These are phyloP conservation scores for Amaurobius ferox DNA, from an alignment of 2,888 invertebrate species.

Conservation along the genomic window DNA sequence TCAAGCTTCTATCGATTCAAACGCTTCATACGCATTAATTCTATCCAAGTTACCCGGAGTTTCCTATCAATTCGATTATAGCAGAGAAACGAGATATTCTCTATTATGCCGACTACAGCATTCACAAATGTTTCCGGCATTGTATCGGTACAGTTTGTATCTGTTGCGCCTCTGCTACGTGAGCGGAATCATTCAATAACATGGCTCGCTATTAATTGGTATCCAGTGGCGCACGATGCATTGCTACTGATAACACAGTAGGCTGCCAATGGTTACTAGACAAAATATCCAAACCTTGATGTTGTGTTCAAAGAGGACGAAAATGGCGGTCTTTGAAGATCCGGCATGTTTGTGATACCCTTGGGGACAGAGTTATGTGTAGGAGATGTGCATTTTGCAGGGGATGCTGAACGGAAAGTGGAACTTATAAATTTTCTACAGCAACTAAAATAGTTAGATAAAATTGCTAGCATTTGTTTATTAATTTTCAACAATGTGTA, in stretches of 20 bases:
- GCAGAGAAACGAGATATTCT: slow-evolving; percentile 9
- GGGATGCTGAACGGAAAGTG: too few relatives aligned
- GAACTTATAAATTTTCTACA: too few relatives aligned
- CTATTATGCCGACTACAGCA: slow-evolving; percentile 5
- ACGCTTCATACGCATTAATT: neutral
- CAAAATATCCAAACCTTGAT: neutral
- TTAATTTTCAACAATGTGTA: too few relatives aligned
- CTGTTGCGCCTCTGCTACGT: slow-evolving; percentile 26
- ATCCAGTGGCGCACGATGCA: slow-evolving; percentile 62
- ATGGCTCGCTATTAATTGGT: slow-evolving; percentile 51
- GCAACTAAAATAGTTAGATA: too few relatives aligned
- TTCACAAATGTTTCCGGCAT: slow-evolving; percentile 14
- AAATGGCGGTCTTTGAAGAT: too few relatives aligned
- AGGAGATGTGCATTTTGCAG: too few relatives aligned
- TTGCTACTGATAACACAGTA: slow-evolving; percentile 56
- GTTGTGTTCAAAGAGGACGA: neutral
- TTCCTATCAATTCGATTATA: slow-evolving; percentile 13
- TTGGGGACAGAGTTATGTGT: too few relatives aligned
- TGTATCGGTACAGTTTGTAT: slow-evolving; percentile 17
- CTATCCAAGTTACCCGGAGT: neutral
- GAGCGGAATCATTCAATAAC: slow-evolving; percentile 50
- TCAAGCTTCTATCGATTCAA: neutral
- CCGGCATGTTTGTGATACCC: too few relatives aligned
- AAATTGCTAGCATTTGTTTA: too few relatives aligned
- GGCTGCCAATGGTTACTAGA: slow-evolving; percentile 28